A percentile compares a stretch with the other conserved stretches of the same genome.
Conservation (phyloP, 2,888 invertebrate genomes). For the Ceriagrion tenellum region DNA sequence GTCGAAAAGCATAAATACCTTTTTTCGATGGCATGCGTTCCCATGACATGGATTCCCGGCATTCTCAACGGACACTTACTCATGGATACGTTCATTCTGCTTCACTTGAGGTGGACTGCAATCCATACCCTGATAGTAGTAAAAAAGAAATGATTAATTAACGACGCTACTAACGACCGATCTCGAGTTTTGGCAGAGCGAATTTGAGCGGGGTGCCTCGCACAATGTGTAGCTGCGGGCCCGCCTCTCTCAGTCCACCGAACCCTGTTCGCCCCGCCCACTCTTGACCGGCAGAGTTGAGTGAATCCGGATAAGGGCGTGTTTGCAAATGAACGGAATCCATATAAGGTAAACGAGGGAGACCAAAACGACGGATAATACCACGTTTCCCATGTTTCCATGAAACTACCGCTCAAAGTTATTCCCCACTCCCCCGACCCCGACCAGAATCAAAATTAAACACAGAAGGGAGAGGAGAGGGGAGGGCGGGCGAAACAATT, state of each 20-base stretch:
- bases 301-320: constrained; percentile 7
- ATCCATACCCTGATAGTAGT: too few relatives aligned
- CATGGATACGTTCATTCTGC: too few relatives aligned
- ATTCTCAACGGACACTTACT: too few relatives aligned
- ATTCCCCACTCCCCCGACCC: background rate
- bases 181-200: background rate
- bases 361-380: background rate
- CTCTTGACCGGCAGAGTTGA: background rate
- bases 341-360: background rate
- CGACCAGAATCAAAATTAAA: background rate
- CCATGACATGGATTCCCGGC: too few relatives aligned
- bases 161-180: background rate
- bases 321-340: background rate
- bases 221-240: background rate
- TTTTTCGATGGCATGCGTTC: too few relatives aligned
- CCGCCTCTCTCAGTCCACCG: background rate
- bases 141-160: background rate
- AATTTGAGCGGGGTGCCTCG: background rate
- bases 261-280: background rate
- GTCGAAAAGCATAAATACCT: too few relatives aligned
- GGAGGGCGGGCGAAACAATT: background rate
- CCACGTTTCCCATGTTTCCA: background rate
- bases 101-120: too few relatives aligned
- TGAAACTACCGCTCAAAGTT: background rate
- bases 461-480: background rate